Base-by-base conservation (phyloP, 2,888 invertebrate species). In the Lepidonotus clava region DNA sequence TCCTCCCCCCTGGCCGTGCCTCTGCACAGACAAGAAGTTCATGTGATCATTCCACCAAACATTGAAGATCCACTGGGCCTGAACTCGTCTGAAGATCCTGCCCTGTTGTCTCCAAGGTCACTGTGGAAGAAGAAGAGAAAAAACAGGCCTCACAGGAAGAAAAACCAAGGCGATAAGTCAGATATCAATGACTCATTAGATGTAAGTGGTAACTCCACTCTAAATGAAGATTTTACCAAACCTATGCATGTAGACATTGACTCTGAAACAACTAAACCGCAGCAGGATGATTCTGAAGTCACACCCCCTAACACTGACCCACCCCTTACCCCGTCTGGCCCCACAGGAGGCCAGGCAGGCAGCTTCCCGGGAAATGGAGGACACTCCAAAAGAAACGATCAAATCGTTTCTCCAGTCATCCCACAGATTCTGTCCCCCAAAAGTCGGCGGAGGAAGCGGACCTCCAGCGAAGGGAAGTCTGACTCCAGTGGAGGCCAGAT, bases 41-140 rank as follows among this genome's bases (percentile, higher is more conserved):
- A 97, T 98, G 87, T 98, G 98, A 93, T 98, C 98, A 86, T 98
- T 98, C 93, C 98, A 83, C 97, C 97, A 46, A 98, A 98, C 93
- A 97, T 98, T 83, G 96, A 96, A 91, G 98, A 99, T 95, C 98
- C 98, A 0, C 94, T 99, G 84, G 98, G 98, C 95, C 95, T 99
- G 84, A 94, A 94, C 88, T 91, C 92, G 41, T 92, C 91, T 11
- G 93, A 94, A 84, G 93, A 91, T 84, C 90, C 88, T 56, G 88
- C 89, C 4, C 32, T 85, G 38, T 40, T 85, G n/a, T 85, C 88
- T 32, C 86, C 88, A 24, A 85, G 84, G 53, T 41, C 36, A 46
- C 8, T 14, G 24, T 46, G 87, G 0, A 90, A 89, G 76, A 87
- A 83, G 32, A 90, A 88, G 89, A 90, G 89, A 86, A 91, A 90